Base-by-base conservation (phyloP, 2,113 vertebrate genomes). In the Marcusenius ussheri region DNA sequence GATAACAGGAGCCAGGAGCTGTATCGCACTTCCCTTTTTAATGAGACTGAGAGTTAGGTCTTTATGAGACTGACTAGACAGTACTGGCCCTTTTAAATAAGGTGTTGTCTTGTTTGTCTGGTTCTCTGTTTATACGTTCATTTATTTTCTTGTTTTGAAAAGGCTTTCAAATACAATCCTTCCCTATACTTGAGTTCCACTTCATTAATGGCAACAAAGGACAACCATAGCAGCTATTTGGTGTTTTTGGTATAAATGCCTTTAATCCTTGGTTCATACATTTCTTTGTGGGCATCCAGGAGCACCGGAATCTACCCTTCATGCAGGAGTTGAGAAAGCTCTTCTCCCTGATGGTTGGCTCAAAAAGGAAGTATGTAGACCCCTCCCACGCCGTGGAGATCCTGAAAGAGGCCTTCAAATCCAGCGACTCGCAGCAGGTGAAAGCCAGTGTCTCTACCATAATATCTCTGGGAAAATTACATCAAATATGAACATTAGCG, bases 381-480 rank as follows among this genome's bases (percentile, higher is more conserved):
- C 98, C 98, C 0, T 99, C 98, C 66, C 97, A 97, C 91, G 98
- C 98, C 0, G 98, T 99, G 92, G 98, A 99, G 94, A 99, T 99
- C 90, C 97, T 99, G 92, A 99, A 99, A 95, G 98, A 98, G 88
- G 98, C 98, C 92, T 99, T 99, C 93, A 99, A 99, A 93, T 99
- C 98, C 90, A 99, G 97, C 93, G 98, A 99, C 90, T 98, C 97
- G 0, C 98, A 99, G 91, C 98, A 99, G 98, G 98, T 99, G 94
- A 86, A 89, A 0, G 24, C 46, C 83, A 3, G 39, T 45, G 50
- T 53, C 27, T 87, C 17, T 87, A 11, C 24, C 27, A 51, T 9
- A 31, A n/a, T 0, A 8, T 35, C 13, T 27, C 45, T 15, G n/a
- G 5, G n/a, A 87, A 35, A 35, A n/a, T 87, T 49, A 10, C 49